Evolutionary conservation across 2,888 invertebrate species (phyloP).

Genomic region (Epirrita christyi): DNA sequence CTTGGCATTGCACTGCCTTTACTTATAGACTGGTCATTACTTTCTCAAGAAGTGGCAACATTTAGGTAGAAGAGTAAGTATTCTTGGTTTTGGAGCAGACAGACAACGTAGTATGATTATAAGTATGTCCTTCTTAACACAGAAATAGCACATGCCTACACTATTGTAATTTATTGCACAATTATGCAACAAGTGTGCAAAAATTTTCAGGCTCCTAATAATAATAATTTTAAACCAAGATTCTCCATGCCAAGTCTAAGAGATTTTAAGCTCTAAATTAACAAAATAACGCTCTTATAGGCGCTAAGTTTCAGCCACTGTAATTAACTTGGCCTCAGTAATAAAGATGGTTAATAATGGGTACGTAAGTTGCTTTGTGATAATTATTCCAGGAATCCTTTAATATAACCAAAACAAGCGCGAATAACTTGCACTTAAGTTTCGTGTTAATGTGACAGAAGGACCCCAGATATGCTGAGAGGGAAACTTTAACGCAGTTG

Average conservation of each 20-base stretch:
- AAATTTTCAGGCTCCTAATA: too few relatives aligned
- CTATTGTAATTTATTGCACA: too few relatives aligned
- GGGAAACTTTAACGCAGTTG: slow-evolving; percentile 53
- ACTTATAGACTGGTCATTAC: background rate
- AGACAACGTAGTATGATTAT: too few relatives aligned
- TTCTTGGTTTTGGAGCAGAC: too few relatives aligned
- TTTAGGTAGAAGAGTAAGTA: too few relatives aligned
- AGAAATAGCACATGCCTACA: too few relatives aligned
- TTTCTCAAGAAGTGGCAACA: background rate
- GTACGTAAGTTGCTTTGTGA: slow-evolving; percentile 79
- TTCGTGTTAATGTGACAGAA: slow-evolving; percentile 66
- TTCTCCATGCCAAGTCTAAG: background rate
- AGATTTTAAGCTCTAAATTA: slow-evolving; percentile 58
- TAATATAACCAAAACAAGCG: slow-evolving; percentile 77
- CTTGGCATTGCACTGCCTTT: too few relatives aligned
- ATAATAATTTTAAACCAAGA: background rate
- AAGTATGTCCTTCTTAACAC: too few relatives aligned
- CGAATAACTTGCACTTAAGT: slow-evolving; percentile 58
- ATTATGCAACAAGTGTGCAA: too few relatives aligned
- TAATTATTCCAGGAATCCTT: slow-evolving; percentile 79
- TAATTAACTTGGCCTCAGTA: slow-evolving; percentile 81
- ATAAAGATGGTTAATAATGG: slow-evolving; percentile 83
- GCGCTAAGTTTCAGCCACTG: slow-evolving; percentile 73
- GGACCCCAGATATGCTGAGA: slow-evolving; percentile 60
- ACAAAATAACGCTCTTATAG: slow-evolving; percentile 75